Evolutionary conservation across 2,797 vertebrate species (phyloP), one percentile per base, ranked within the genome.

Genomic region (Cryptoblepharus egeriae): DNA sequence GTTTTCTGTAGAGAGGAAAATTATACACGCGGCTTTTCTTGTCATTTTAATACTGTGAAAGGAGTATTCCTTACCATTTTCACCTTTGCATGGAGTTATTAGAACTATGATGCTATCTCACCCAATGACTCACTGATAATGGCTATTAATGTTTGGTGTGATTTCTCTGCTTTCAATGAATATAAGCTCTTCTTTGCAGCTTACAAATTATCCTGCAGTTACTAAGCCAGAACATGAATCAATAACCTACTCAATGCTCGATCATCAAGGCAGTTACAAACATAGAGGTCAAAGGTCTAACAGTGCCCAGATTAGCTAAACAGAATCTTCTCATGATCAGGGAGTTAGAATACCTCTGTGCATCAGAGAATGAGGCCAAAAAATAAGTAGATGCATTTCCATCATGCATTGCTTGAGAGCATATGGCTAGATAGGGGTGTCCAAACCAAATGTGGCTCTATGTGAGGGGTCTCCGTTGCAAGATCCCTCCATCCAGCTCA

Each of bases 191-290:
- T 58, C 24, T 78, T 26, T 39, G 20, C 28, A n/a, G 3, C 0
- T 77, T 84, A 26, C 45, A 77, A 52, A 0, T 8, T 81, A 39
- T 57, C n/a, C 65, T 83, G 7, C 28, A 49, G 26, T 45, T 86
- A 77, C 45, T 84, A 45, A 73, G 39, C 55, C 32, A 28, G 32
- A 57, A 85, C 69, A 74, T 20, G 12, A 71, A 80, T 13, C 77
- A 45, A 32, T 81, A 82, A 85, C 73, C 28, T 37, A 79, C 58
- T 78, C 74, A 85, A 65, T 88, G 37, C 10, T 6, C 5, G 57
- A 61, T 69, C 45, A 78, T 42, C 70, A 65, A 77, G 81, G 80
- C 83, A 86, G n/a, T 80, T 88, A 71, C 39, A 61, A 32, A 30
- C 24, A 4, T 32, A 49, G 3, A 24, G 10, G 26, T n/a, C 68